These are phyloP conservation scores for Aulostomus chinensis DNA, from an alignment of 2,797 vertebrate genomes.

Conservation along the genomic window DNA sequence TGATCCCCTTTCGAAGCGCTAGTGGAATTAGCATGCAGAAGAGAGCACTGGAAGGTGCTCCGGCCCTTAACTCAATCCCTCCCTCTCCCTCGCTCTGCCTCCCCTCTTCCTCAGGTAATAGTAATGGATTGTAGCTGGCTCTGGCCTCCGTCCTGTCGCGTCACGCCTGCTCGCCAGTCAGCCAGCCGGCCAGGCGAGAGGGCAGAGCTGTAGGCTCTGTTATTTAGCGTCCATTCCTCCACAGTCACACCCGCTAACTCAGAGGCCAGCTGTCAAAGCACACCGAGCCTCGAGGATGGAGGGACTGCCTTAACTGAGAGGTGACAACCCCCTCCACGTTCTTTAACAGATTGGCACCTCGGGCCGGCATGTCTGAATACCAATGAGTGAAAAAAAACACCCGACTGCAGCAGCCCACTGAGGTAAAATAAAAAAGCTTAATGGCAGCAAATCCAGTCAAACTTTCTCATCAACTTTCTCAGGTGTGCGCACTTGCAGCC, in stretches of 20 bases:
- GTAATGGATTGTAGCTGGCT: constrained; percentile 70
- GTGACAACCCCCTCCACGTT: constrained; percentile 59
- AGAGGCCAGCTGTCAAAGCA: constrained; percentile 68
- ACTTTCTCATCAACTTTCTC: too few relatives aligned
- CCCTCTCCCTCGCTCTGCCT: constrained; percentile 17
- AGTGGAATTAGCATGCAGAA: constrained; percentile 69
- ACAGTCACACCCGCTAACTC: constrained; percentile 70
- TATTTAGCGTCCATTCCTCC: constrained; percentile 60
- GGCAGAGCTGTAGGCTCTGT: constrained; percentile 46
- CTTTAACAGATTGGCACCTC: constrained; percentile 54
- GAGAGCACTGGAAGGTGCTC: constrained; percentile 61
- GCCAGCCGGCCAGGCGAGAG: constrained; percentile 25
- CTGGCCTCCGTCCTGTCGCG: constrained; percentile 58
- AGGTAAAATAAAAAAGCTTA: background rate
- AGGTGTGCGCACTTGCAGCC: too few relatives aligned
- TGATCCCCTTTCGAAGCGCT: constrained; percentile 54
- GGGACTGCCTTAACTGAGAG: constrained; percentile 60
- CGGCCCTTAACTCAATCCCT: constrained; percentile 63
- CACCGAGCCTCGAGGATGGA: constrained; percentile 51
- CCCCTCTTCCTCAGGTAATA: constrained; percentile 59
- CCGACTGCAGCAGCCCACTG: too few relatives aligned
- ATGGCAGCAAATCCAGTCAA: background rate
- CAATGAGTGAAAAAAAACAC: constrained; percentile 29
- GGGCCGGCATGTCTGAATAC: constrained; percentile 57
- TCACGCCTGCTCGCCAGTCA: constrained; percentile 58